Percentiles rank a stretch among this genome's conserved stretches.
Evolutionary conservation across 2,797 vertebrate species (phyloP).

Genomic region (Enteromius thamalakanensis): DNA sequence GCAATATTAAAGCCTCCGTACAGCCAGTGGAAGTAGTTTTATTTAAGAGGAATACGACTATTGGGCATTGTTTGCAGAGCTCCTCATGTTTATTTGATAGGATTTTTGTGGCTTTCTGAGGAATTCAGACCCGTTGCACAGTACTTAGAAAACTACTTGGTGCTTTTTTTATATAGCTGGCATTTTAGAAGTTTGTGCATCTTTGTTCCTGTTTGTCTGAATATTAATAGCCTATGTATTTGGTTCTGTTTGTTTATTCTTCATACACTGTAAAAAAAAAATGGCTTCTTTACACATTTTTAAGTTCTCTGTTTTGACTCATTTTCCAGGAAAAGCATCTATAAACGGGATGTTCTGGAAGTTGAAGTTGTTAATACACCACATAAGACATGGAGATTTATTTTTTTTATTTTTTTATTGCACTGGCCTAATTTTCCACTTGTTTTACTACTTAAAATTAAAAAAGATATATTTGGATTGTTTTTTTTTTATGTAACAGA

Average conservation of each 20-base stretch:
- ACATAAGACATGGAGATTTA: neutral
- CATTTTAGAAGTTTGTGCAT: slow-evolving; percentile 35
- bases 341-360: neutral
- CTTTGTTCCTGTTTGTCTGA: slow-evolving; percentile 7
- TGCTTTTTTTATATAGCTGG: slow-evolving; percentile 75
- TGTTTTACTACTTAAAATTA: neutral
- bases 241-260: slow-evolving; percentile 16
- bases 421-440: neutral
- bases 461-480: neutral
- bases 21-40: slow-evolving; percentile 85
- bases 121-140: slow-evolving; percentile 83
- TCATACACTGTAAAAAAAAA: slow-evolving; percentile 16
- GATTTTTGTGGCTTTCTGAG: slow-evolving; percentile 75
- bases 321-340: neutral
- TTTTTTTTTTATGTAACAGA: neutral
- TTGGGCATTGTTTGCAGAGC: slow-evolving; percentile 87
- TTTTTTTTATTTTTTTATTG: neutral
- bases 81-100: slow-evolving; percentile 86
- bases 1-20: slow-evolving; percentile 87
- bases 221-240: neutral
- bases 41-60: slow-evolving; percentile 88
- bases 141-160: slow-evolving; percentile 81
- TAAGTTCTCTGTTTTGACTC: neutral
- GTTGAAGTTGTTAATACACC: neutral
- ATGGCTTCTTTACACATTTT: neutral